Evolutionary conservation across 2,888 invertebrate species (phyloP).

Genomic region (Synergus laeviventris): DNA sequence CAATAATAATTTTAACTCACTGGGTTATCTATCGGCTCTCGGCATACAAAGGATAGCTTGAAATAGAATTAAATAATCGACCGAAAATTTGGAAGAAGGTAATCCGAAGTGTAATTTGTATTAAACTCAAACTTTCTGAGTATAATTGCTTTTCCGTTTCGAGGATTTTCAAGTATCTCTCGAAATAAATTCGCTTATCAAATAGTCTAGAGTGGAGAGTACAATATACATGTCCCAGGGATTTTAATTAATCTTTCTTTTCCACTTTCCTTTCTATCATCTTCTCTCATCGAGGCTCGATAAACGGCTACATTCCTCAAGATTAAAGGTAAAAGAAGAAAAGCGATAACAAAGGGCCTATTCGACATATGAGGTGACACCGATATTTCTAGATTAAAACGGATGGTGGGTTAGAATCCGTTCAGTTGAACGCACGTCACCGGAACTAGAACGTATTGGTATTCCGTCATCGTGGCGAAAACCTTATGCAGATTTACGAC

Average conservation of each 20-base stretch:
- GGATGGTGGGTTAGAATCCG: constrained; percentile 31
- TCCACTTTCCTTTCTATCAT: constrained; percentile 8
- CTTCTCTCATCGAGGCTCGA: constrained; percentile 22
- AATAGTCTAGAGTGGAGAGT: background rate
- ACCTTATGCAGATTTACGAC: constrained; percentile 39
- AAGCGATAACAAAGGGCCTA: constrained; percentile 10
- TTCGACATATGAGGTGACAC: constrained; percentile 34
- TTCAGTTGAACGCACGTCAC: constrained; percentile 25
- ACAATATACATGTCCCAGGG: background rate
- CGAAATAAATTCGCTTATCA: constrained; percentile 17
- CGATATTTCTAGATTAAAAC: constrained; percentile 40
- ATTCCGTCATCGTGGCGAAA: constrained; percentile 33
- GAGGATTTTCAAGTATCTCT: constrained; percentile 9
- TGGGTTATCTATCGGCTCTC: background rate
- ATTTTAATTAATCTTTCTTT: constrained; percentile 35
- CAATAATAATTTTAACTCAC: no score
- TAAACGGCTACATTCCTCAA: constrained; percentile 30
- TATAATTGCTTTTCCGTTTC: constrained; percentile 22
- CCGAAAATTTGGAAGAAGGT: background rate
- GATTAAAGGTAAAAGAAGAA: constrained; percentile 2
- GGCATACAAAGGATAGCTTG: background rate
- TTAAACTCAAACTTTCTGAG: background rate
- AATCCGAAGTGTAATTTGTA: background rate
- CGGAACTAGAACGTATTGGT: constrained; percentile 30
- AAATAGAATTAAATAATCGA: background rate